Conservation (phyloP, 2,113 vertebrate species). For the Oryzias melastigma region DNA sequence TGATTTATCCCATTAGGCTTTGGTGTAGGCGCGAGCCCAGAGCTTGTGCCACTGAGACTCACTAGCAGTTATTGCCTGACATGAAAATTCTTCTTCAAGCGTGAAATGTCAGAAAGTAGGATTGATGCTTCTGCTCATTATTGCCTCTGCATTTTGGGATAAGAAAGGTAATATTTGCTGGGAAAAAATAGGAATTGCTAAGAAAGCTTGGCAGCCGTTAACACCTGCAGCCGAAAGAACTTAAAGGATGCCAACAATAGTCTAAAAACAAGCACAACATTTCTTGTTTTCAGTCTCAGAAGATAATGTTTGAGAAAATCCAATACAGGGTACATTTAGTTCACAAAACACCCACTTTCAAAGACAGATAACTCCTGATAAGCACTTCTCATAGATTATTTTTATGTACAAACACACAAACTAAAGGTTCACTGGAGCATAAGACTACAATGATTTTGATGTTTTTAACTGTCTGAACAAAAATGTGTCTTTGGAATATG, state of each 20-base stretch:
- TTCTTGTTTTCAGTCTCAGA: conserved; percentile 1
- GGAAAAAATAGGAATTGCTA: conserved; percentile 44
- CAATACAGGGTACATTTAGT: conserved; percentile 5
- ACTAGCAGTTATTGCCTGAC: conserved; percentile 73
- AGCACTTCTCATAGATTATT: no score
- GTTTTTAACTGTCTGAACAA: no score
- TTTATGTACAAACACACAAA: no score
- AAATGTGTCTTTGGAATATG: no score
- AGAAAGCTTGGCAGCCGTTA: conserved; percentile 36
- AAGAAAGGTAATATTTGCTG: conserved; percentile 66
- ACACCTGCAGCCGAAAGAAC: conserved; percentile 29
- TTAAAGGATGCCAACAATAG: conserved; percentile 23
- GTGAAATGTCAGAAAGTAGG: conserved; percentile 76
- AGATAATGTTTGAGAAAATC: conserved; percentile 6
- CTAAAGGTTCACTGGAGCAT: no score
- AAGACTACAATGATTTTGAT: no score
- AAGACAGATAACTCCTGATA: no score
- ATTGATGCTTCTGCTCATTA: conserved; percentile 75
- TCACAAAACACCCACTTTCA: not conserved
- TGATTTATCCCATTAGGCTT: conserved; percentile 76
- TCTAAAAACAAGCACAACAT: conserved; percentile 14
- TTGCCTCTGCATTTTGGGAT: conserved; percentile 74
- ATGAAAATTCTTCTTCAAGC: conserved; percentile 69
- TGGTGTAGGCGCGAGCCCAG: conserved; percentile 67
- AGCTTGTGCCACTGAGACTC: conserved; percentile 65